Evolutionary conservation across 2,797 vertebrate species (phyloP).

Genomic region (Tadarida brasiliensis): DNA sequence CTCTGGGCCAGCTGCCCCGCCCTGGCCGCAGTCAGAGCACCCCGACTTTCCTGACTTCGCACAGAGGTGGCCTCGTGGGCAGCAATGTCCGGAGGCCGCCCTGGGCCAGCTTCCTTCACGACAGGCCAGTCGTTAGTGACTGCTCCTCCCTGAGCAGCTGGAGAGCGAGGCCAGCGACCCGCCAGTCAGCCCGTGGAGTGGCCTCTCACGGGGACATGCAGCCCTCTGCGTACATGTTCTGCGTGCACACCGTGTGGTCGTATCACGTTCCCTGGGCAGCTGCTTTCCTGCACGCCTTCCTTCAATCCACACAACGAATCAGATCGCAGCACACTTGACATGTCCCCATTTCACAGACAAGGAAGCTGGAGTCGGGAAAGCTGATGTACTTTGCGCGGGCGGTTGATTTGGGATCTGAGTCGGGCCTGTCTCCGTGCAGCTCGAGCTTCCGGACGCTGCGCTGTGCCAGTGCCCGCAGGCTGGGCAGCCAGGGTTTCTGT

Average conservation of each 20-base stretch:
- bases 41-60: background rate
- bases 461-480: background rate
- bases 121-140: slow-evolving; percentile 45
- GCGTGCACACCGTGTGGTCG: background rate
- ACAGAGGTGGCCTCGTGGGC: slow-evolving; percentile 58
- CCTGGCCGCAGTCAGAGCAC: background rate
- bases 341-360: background rate
- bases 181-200: slow-evolving; percentile 35
- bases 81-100: slow-evolving; percentile 48
- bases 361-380: background rate
- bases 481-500: background rate
- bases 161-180: slow-evolving; percentile 52
- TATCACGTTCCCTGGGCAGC: background rate
- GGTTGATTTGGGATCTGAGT: background rate
- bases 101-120: slow-evolving; percentile 64
- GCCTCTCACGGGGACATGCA: no score
- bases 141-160: slow-evolving; percentile 57
- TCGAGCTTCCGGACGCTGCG: background rate
- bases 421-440: background rate
- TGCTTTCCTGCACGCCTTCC: background rate
- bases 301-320: background rate
- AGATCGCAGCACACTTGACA: background rate
- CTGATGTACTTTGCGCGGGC: background rate
- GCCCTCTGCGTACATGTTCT: background rate
- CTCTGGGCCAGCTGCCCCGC: background rate